Percentiles rank a stretch among this genome's conserved stretches.
Evolutionary conservation across 1,140 invertebrate species (phyloP).

Genomic region (Macrocentrus cingulum): DNA sequence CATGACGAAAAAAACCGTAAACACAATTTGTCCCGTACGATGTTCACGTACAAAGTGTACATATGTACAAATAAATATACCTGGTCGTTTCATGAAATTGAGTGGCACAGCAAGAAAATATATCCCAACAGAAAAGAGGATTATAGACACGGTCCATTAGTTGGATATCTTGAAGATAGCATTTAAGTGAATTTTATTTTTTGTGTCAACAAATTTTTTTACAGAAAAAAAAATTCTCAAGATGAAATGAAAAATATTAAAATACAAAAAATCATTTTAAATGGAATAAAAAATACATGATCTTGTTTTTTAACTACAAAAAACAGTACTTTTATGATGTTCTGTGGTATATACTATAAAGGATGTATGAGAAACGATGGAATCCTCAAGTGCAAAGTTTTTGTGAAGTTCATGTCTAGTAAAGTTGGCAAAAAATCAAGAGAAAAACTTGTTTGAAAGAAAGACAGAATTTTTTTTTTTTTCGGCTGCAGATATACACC

Average conservation of each 20-base stretch:
- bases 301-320: too few species aligned
- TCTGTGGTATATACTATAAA: not conserved
- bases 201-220: too few species aligned
- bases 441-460: not conserved
- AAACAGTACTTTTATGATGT: too few species aligned
- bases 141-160: too few species aligned
- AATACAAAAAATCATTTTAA: too few species aligned
- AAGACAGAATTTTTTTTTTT: not conserved
- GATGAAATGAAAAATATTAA: too few species aligned
- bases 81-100: slow-evolving; percentile 5
- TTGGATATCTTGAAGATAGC: too few species aligned
- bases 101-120: too few species aligned
- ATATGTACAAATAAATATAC: not conserved
- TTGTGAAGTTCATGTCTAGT: not conserved
- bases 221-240: too few species aligned
- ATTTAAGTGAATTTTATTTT: too few species aligned
- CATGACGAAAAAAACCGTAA: slow-evolving; percentile 16
- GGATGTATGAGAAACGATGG: not conserved
- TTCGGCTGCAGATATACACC: too few species aligned
- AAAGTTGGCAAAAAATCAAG: not conserved
- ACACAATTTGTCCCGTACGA: slow-evolving; percentile 19
- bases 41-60: slow-evolving; percentile 9
- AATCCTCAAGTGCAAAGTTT: slow-evolving; percentile 1
- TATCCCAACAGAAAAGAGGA: too few species aligned
- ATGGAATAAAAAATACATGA: not conserved